A percentile compares a stretch with the other conserved stretches of the same genome.
Evolutionary conservation across 2,113 vertebrate species (phyloP).

Genomic region (Columba janthina): DNA sequence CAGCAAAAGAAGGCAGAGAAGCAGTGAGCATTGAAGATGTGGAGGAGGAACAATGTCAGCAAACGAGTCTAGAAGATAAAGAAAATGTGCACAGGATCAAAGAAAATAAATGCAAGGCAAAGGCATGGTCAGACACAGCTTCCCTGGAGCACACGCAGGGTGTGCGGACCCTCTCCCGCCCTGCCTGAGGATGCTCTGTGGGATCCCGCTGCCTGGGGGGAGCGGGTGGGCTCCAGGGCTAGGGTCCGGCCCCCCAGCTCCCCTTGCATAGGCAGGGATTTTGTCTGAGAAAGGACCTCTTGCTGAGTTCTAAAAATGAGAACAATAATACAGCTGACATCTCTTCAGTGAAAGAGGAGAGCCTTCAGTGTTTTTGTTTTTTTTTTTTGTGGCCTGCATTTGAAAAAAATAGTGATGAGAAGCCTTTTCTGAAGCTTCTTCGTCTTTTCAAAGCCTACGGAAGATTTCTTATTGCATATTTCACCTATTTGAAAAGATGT

Average conservation of each 20-base stretch:
- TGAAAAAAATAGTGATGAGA: neutral
- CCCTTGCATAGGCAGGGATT: neutral
- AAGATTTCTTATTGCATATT: neutral
- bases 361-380: neutral
- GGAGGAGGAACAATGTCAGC: neutral
- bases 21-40: neutral
- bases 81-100: neutral
- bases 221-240: neutral
- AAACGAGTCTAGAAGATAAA: neutral
- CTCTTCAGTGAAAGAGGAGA: neutral
- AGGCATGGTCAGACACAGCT: neutral
- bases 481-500: constrained; percentile 9
- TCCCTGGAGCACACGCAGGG: neutral
- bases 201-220: rapidly evolving
- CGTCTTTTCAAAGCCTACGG: neutral
- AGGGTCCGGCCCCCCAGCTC: neutral
- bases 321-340: neutral
- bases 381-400: neutral
- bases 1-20: neutral
- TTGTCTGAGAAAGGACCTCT: neutral
- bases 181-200: neutral
- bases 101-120: neutral
- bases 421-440: neutral
- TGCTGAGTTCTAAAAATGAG: neutral
- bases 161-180: neutral